Conservation (phyloP, 2,888 invertebrate species). For the Diachrysia chrysitis region DNA sequence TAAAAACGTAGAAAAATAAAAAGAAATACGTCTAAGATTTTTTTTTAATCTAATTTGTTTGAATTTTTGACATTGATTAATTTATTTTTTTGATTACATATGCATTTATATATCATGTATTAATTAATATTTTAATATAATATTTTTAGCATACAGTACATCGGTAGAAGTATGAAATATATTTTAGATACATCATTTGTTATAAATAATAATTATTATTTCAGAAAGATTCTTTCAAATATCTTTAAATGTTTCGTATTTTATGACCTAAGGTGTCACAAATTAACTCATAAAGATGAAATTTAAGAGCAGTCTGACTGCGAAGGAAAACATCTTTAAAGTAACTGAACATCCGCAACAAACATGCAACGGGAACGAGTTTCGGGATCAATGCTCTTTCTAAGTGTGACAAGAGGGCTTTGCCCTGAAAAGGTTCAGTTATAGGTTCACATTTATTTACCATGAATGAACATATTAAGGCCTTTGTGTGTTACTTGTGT, state of each 20-base stretch:
- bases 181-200: not conserved
- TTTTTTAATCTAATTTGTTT: too few species aligned
- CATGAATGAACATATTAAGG: too few species aligned
- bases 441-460: not conserved
- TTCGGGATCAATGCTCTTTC: conserved; percentile 3
- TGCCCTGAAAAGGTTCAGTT: not conserved
- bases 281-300: not conserved
- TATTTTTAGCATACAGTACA: not conserved
- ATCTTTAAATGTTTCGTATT: not conserved
- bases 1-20: too few species aligned
- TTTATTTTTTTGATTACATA: too few species aligned
- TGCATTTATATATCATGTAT: too few species aligned
- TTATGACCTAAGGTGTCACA: not conserved
- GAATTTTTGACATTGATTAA: too few species aligned
- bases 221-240: not conserved
- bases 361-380: not conserved
- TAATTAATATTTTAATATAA: too few species aligned
- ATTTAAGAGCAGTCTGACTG: not conserved
- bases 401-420: conserved; percentile 6
- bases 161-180: not conserved
- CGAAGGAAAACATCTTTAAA: not conserved
- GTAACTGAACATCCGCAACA: not conserved
- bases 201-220: too few species aligned
- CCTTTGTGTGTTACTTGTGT: too few species aligned
- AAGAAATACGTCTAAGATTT: too few species aligned